Evolutionary conservation across 2,888 invertebrate species (phyloP).

Genomic region (Parnassius apollo): DNA sequence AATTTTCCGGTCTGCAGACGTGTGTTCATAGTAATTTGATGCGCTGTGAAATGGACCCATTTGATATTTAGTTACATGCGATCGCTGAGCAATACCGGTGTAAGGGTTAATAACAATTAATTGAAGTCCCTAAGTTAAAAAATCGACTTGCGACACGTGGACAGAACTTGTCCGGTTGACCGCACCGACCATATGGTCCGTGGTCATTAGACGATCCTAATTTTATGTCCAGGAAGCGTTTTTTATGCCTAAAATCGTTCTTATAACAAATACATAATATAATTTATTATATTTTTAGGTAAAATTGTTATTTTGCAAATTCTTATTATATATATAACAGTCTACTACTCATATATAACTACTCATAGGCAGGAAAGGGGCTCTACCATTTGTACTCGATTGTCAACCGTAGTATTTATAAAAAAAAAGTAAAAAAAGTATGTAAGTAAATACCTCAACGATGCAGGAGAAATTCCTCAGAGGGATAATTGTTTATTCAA

Average conservation of each 20-base stretch:
- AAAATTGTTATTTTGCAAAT: no score
- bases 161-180: constrained; percentile 51
- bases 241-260: constrained; percentile 6
- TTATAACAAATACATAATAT: no score
- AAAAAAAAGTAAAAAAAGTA: no score
- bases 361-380: no score
- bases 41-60: constrained; percentile 46
- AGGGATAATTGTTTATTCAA: no score
- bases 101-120: constrained; percentile 71
- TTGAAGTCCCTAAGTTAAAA: constrained; percentile 62
- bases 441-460: no score
- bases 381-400: no score
- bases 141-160: constrained; percentile 56
- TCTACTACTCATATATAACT: no score
- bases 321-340: no score
- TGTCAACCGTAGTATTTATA: no score
- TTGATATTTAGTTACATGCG: constrained; percentile 47
- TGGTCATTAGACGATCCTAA: constrained; percentile 5
- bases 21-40: constrained; percentile 47
- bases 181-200: constrained; percentile 61
- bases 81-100: constrained; percentile 41
- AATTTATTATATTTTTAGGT: no score
- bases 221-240: constrained; percentile 16
- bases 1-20: constrained; percentile 30
- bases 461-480: no score